Percentiles rank a stretch among this genome's conserved stretches.
phyloP scores from a whole-genome alignment of 2,113 vertebrate genomes.

The Muntiacus reevesi region DNA sequence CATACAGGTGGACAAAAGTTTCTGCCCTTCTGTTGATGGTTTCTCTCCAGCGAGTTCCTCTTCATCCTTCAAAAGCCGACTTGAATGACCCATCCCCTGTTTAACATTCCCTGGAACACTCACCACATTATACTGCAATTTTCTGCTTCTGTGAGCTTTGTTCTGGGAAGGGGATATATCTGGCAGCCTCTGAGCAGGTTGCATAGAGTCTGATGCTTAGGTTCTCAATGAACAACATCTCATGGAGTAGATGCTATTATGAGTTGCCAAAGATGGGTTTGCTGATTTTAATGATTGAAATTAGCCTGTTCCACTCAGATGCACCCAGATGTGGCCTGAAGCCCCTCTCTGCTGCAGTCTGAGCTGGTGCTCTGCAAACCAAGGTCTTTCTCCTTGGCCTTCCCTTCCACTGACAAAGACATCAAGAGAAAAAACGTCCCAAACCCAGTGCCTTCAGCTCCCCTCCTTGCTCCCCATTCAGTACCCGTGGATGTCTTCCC shows the following conservation, averaged over 20 bases:
- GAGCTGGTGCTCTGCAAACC: neutral
- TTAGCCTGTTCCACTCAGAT: too few species aligned
- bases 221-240: neutral
- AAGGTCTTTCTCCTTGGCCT: neutral
- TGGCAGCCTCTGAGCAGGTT: neutral
- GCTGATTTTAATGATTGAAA: neutral
- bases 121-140: rapidly evolving
- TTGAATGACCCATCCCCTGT: neutral
- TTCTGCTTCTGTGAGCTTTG: neutral
- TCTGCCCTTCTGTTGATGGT: neutral
- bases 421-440: neutral
- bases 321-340: neutral
- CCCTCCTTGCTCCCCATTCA: neutral
- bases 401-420: neutral
- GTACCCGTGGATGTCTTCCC: neutral
- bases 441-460: rapidly evolving
- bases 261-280: neutral
- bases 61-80: neutral
- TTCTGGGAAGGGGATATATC: neutral
- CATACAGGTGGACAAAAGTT: neutral
- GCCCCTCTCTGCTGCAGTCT: neutral
- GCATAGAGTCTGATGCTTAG: neutral
- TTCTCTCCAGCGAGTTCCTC: neutral
- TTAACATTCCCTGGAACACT: neutral
- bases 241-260: neutral